Conservation (phyloP, 2,113 vertebrate genomes). For the Cichladusa arquata region DNA sequence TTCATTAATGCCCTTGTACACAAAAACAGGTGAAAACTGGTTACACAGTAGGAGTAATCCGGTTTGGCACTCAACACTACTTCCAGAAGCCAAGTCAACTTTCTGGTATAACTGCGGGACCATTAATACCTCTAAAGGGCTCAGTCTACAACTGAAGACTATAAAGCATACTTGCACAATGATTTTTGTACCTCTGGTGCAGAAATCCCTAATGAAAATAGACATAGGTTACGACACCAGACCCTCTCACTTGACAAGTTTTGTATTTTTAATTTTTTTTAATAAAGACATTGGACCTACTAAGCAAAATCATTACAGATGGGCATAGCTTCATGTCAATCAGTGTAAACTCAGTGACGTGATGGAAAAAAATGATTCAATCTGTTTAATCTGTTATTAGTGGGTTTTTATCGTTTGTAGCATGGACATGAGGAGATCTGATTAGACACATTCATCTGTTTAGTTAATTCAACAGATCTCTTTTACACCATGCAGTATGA, state of each 20-base stretch:
- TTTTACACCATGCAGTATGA: background rate
- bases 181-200: background rate
- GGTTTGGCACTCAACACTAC: background rate
- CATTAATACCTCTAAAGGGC: background rate
- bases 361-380: background rate
- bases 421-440: background rate
- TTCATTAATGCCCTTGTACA: background rate
- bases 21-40: constrained; percentile 35
- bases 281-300: background rate
- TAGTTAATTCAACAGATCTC: background rate
- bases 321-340: background rate
- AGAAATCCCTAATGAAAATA: background rate
- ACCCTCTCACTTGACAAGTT: background rate
- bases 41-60: constrained; percentile 22
- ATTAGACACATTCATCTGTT: background rate
- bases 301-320: background rate
- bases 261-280: background rate
- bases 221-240: background rate
- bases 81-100: constrained; percentile 27
- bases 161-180: background rate
- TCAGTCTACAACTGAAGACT: background rate
- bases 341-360: background rate
- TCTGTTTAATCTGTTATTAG: background rate
- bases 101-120: background rate
- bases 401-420: background rate